Base-by-base conservation (phyloP, 1,140 invertebrate genomes). In the Nymphalis io region DNA sequence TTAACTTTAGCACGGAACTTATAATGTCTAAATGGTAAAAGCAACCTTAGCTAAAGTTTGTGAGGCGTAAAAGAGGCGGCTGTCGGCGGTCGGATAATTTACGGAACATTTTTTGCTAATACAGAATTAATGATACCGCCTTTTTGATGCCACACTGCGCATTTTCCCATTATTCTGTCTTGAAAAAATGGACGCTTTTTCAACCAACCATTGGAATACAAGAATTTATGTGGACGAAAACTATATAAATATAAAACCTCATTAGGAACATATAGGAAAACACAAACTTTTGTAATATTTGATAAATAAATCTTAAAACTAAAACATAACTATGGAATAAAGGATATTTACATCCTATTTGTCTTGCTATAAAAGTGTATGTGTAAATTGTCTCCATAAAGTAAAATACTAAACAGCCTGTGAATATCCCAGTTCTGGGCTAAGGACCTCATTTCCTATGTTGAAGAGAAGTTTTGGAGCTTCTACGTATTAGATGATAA, bases 31-130 rank as follows among this genome's bases (percentile, higher is more conserved):
- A 59, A 46, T 59, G 40, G n/a, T 38, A 53, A 55, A 61, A 60
- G 46, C 27, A 48, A 60, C 58, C 21, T 42, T 68, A 68, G 13
- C 44, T 53, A 12, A 42, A 68, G 58, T 48, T 60, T 48, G 40
- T 23, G 59, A 55, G 61, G 59, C 66, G 48, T 57, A 40, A 68
- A 68, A 67, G 38, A 40, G 58, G 55, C 64, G 42, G 57, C 58
- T 60, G 65, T 60, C 57, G 60, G 23, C 40, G 55, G 23, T 21
- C 13, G 40, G 64, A 60, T 61, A 68, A 66, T 66, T 58, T 59
- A 58, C 33, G 58, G 12, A 60, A 27, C 38, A 39, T 68, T 53
- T 68, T 68, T 68, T 68, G 58, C 59, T 68, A 60, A 53, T 60
- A 60, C 33, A 60, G 58, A 27, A 60, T 55, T 60, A 55, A 68